Base-by-base conservation (phyloP, 1,140 invertebrate species). In the Caerostris extrusa region DNA sequence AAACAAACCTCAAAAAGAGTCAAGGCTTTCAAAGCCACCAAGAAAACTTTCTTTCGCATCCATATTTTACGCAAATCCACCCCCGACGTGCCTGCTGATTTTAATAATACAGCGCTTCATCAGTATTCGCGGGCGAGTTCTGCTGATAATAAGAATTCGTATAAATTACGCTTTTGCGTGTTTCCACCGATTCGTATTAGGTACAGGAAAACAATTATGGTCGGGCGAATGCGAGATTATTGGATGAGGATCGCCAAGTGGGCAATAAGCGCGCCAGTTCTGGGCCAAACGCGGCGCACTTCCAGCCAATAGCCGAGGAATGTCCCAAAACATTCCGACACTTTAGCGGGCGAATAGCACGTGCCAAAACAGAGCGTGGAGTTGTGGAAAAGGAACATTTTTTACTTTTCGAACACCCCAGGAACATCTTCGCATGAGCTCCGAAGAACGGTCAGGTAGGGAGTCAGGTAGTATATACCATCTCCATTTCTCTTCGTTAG, bases 251-350 rank as follows among this genome's bases (percentile, higher is more conserved):
- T 83, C 82, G 82, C 82, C 82, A 83, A n/a, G 81, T 7, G 2
- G 82, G 82, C 12, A 12, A 83, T 83, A 10, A 56, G 8, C 0
- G 0, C 82, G 82, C 82, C 82, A 83, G 34, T 34, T 34, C 34
- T 34, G 34, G 14, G 6, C 0, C 7, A 8, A n/a, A 17, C 7
- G 7, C 55, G 14, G 53, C 7, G 4, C 0, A 6, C 82, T 77
- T 3, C 82, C 82, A 85, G 34, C 88, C 88, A 90, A 90, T 90
- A 14, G 88, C 64, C n/a, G 88, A 34, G 6, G 88, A 58, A 67
- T 90, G 88, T 90, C 88, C 88, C 88, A 90, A 90, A 90, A 90
- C 88, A 90, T 90, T 90, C 88, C 88, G 88, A 90, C 88, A 90
- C 88, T 77, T 17, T 88, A 56, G 55, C 55, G 6, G 64, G 3